Conservation (phyloP, 1,140 invertebrate species). For the Drosophila asahinai region DNA sequence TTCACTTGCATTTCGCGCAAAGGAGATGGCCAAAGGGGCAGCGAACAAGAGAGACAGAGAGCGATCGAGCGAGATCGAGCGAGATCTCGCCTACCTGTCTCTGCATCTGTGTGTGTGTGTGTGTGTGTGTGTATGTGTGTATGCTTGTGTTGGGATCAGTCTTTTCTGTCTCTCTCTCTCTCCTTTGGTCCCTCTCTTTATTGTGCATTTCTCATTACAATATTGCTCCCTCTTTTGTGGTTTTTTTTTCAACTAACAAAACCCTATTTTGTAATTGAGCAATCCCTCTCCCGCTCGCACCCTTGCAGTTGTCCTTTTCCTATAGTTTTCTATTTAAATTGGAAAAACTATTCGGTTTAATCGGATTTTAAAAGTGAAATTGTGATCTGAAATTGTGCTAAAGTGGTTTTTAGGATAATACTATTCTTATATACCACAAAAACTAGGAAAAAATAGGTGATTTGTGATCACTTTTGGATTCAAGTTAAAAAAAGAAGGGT, state of each 20-base stretch:
- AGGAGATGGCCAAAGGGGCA: not conserved
- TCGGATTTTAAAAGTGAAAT: not conserved
- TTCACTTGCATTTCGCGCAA: conserved; percentile 53
- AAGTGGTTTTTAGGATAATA: not conserved
- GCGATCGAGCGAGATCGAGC: not conserved
- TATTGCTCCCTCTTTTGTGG: conserved; percentile 22
- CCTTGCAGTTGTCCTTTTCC: not conserved
- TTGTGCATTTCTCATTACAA: conserved; percentile 29
- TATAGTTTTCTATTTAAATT: not conserved
- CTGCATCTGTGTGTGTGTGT: conserved; percentile 10
- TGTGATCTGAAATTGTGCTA: too few relatives aligned
- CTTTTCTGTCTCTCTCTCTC: conserved; percentile 6
- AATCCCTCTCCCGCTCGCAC: not conserved
- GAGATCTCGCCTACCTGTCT: conserved; percentile 15
- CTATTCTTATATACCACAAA: too few relatives aligned
- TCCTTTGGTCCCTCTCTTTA: conserved; percentile 13
- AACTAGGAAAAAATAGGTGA: too few relatives aligned
- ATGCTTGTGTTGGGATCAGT: conserved; percentile 38
- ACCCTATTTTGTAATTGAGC: conserved; percentile 20
- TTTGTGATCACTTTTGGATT: too few relatives aligned
- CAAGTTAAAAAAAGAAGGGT: too few relatives aligned
- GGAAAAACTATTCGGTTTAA: not conserved
- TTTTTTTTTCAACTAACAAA: conserved; percentile 22
- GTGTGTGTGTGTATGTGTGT: conserved; percentile 2
- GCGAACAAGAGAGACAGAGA: not conserved